These are phyloP conservation scores for Marmota flaviventris DNA, from an alignment of 2,113 vertebrate species.

Conservation along the genomic window DNA sequence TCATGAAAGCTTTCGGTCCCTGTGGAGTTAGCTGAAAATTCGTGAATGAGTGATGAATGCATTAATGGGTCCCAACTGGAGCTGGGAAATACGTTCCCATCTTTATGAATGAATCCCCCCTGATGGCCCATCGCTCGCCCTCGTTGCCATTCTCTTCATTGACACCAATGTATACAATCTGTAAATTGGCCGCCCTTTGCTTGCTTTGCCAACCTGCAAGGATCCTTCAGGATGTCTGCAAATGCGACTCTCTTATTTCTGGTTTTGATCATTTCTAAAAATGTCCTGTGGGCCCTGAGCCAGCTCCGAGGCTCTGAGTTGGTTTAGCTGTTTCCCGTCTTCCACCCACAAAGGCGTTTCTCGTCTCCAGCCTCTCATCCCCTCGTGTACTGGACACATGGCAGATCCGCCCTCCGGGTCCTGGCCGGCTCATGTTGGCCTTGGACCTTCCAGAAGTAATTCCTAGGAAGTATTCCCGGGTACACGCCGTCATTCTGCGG, in stretches of 20 bases:
- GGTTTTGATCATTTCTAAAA: neutral
- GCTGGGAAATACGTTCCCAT: neutral
- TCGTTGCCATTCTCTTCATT: too few relatives aligned
- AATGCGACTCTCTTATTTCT: neutral
- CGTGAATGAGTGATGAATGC: neutral
- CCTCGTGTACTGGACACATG: neutral
- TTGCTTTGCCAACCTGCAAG: neutral
- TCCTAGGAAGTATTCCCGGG: neutral
- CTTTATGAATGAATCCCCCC: neutral
- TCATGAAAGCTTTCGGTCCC: neutral
- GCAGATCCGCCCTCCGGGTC: neutral
- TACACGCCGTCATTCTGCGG: accelerated
- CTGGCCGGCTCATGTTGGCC: neutral
- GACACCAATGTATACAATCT: neutral
- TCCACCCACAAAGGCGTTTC: neutral
- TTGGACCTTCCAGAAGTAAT: neutral
- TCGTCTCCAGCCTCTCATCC: neutral
- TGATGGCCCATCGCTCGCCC: too few relatives aligned
- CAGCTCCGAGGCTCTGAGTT: neutral
- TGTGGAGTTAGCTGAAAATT: neutral
- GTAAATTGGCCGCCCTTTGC: too few relatives aligned
- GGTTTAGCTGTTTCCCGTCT: neutral
- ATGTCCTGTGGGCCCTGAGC: neutral
- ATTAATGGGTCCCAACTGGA: neutral
- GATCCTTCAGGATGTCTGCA: neutral